Evolutionary conservation across 2,888 invertebrate species (phyloP), one percentile per base, ranked within the genome.

Genomic region (Stramonita haemastoma): DNA sequence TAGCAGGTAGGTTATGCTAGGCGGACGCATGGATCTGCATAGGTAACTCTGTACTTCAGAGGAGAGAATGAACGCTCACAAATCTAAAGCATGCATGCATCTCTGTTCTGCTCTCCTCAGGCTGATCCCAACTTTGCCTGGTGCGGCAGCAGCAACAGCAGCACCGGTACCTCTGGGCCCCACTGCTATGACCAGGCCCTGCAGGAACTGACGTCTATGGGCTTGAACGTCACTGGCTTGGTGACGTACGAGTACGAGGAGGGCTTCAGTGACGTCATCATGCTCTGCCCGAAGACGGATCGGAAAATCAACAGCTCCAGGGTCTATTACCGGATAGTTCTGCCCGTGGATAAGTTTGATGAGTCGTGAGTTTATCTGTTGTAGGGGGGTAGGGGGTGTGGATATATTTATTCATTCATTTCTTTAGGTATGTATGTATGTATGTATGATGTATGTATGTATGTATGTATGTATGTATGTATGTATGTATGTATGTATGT

Each of bases 241-340:
- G 90, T 91, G 2, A 93, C 92, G 1, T 95, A 93, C 87, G 88
- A 92, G 81, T 92, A 94, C 87, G 94, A 94, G 46, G 95, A 94
- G 86, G 90, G 92, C 29, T 94, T 92, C 90, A 90, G 92, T 36
- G 89, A 91, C 15, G 88, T 85, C 29, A 91, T 95, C 46, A 90
- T 94, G 57, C 57, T 90, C 15, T 94, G 94, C 91, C 93, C 93
- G 4, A 88, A 91, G 81, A 93, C 92, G 86, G 94, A 94, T 84
- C 92, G 90, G 85, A 92, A 89, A 73, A 92, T 94, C n/a, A 88
- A 91, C 46, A 91, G 92, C 19, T 93, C 93, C 15, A 89, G 93
- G 56, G 91, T 93, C 11, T 94, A 94, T 90, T 92, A 92, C 89
- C 89, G 94, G 83, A 90, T 94, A 1, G 93, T 94, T 17, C 89